phyloP scores from a whole-genome alignment of 2,797 vertebrate genomes.

The Gephyroberyx darwinii region DNA sequence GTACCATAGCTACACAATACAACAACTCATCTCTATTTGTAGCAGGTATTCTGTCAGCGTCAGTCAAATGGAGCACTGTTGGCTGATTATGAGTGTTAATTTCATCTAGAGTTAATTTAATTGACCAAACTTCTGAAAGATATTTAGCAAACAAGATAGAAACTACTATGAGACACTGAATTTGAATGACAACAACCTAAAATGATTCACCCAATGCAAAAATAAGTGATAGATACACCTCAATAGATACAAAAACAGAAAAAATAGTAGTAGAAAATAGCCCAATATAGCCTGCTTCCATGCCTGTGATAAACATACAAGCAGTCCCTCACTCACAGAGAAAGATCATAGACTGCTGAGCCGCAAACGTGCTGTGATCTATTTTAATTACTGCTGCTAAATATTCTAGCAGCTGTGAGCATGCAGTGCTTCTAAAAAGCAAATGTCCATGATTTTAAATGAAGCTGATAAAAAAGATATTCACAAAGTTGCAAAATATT shows the following conservation, averaged over 20 bases:
- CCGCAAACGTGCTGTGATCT: constrained; percentile 37
- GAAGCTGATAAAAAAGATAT: neutral
- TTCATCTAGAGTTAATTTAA: neutral
- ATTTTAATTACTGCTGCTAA: constrained; percentile 34
- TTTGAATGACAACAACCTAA: too few species aligned
- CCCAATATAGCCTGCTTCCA: neutral
- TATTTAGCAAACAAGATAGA: too few species aligned
- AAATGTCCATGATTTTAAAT: constrained; percentile 10
- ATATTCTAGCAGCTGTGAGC: constrained; percentile 49
- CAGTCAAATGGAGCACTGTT: constrained; percentile 46
- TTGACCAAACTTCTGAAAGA: too few species aligned
- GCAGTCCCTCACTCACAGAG: constrained; percentile 43
- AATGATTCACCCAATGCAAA: too few species aligned
- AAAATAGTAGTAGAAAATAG: neutral
- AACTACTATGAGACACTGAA: too few species aligned
- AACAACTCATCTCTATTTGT: neutral
- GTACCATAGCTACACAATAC: neutral
- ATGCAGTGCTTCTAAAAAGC: constrained; percentile 9
- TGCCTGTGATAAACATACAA: constrained; percentile 51
- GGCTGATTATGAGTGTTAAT: neutral
- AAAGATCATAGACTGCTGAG: constrained; percentile 51
- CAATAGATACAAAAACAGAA: too few species aligned
- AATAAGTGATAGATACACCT: too few species aligned
- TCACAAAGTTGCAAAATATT: neutral
- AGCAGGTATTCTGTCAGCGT: too few species aligned